Percentiles rank a stretch among this genome's conserved stretches.
These are phyloP conservation scores for Tridacna crocea DNA, from an alignment of 2,888 invertebrate species.

Conservation along the genomic window DNA sequence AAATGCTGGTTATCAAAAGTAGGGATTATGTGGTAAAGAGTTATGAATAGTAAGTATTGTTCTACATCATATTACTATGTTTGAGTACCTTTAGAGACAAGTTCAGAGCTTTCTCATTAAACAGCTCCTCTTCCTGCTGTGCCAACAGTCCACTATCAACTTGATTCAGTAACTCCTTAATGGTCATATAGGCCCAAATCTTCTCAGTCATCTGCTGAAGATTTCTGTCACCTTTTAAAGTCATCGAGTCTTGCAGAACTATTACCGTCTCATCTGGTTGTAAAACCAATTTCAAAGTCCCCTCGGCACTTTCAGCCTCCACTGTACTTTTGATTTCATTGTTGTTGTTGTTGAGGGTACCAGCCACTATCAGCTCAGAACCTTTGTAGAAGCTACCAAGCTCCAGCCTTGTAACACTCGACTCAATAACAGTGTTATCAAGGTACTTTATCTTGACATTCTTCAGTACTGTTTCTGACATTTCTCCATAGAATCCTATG, in stretches of 20 bases:
- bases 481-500: slow-evolving; percentile 87
- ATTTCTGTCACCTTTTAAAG: slow-evolving; percentile 15
- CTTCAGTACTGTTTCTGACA: slow-evolving; percentile 89
- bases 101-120: slow-evolving; percentile 65
- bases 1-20: too few species aligned
- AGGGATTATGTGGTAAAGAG: too few species aligned
- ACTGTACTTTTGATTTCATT: not conserved
- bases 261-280: not conserved
- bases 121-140: slow-evolving; percentile 34
- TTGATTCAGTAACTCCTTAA: slow-evolving; percentile 70
- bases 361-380: slow-evolving; percentile 64
- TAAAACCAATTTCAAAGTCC: not conserved
- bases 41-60: too few species aligned
- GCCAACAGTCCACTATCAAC: slow-evolving; percentile 24
- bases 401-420: slow-evolving; percentile 54
- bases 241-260: not conserved
- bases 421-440: slow-evolving; percentile 70
- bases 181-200: slow-evolving; percentile 76
- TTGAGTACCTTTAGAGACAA: slow-evolving; percentile 72
- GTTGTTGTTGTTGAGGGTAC: slow-evolving; percentile 35
- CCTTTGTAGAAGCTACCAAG: slow-evolving; percentile 62
- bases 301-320: not conserved
- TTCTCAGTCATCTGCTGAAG: slow-evolving; percentile 65
- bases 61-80: too few species aligned
- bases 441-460: slow-evolving; percentile 88